A percentile compares a stretch with the other conserved stretches of the same genome.
Evolutionary conservation across 2,888 invertebrate species (phyloP).

Genomic region (Cylindroiulus punctatus): DNA sequence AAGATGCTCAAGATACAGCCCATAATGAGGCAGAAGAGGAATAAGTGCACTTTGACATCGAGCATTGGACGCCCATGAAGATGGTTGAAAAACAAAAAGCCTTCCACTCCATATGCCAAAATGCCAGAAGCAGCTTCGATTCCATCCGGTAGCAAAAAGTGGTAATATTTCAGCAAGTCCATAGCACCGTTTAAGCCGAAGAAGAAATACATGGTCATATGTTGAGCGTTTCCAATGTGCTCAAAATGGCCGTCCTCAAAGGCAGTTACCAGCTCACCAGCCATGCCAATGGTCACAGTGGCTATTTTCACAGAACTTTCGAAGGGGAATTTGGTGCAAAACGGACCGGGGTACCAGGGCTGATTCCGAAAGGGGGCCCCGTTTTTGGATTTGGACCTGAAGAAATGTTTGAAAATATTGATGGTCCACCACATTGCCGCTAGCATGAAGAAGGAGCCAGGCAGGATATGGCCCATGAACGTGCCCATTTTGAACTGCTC

Average conservation of each 20-base stretch:
- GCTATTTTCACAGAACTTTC: slow-evolving; percentile 63
- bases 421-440: slow-evolving; percentile 55
- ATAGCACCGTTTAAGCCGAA: slow-evolving; percentile 67
- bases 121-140: slow-evolving; percentile 66
- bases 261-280: slow-evolving; percentile 65
- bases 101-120: slow-evolving; percentile 67
- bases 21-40: slow-evolving; percentile 66
- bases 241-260: slow-evolving; percentile 64
- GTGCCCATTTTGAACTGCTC: slow-evolving; percentile 52
- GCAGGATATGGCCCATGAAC: slow-evolving; percentile 55
- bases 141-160: slow-evolving; percentile 64
- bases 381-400: slow-evolving; percentile 50
- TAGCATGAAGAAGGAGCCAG: slow-evolving; percentile 52
- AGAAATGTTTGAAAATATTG: slow-evolving; percentile 51
- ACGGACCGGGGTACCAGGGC: slow-evolving; percentile 55
- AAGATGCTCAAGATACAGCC: slow-evolving; percentile 63
- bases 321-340: slow-evolving; percentile 47
- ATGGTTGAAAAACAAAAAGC: slow-evolving; percentile 68
- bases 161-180: slow-evolving; percentile 65
- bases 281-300: slow-evolving; percentile 62
- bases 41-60: slow-evolving; percentile 67
- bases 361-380: slow-evolving; percentile 37
- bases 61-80: slow-evolving; percentile 66
- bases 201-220: slow-evolving; percentile 70
- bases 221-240: slow-evolving; percentile 67